Conservation (phyloP, 2,888 invertebrate genomes). For the Teleiodes luculella region DNA sequence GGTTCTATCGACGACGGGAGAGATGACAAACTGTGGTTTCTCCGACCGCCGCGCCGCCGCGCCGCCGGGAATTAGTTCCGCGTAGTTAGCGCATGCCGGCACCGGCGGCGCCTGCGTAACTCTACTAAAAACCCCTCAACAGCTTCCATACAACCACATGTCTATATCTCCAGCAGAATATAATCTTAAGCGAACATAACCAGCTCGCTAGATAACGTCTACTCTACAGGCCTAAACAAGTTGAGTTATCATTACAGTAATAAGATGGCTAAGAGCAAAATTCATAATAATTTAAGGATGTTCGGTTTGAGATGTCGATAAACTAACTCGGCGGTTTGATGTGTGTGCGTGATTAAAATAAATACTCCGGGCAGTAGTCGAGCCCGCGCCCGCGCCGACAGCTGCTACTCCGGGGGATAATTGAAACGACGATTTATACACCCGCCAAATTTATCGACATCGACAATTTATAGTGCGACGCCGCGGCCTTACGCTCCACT, state of each 20-base stretch:
- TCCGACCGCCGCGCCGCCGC: conserved; percentile 39
- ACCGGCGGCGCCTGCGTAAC: conserved; percentile 38
- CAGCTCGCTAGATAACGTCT: conserved; percentile 8
- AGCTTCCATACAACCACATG: background rate
- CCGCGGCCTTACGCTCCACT: conserved; percentile 35
- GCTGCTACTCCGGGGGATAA: conserved; percentile 70
- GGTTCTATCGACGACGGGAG: conserved; percentile 47
- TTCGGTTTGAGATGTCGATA: conserved; percentile 55
- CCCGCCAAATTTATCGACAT: conserved; percentile 74
- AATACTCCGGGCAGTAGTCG: conserved; percentile 63
- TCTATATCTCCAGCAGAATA: conserved; percentile 3
- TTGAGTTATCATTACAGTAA: conserved; percentile 10
- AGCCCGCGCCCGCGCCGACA: conserved; percentile 47
- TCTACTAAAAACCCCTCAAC: conserved; percentile 10
- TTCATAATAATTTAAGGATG: conserved; percentile 47
- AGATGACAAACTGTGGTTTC: conserved; percentile 51
- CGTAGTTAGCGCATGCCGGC: conserved; percentile 56
- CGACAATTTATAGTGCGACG: conserved; percentile 57
- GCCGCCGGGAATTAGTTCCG: conserved; percentile 63
- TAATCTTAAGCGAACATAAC: conserved; percentile 4
- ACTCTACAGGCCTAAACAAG: conserved; percentile 2
- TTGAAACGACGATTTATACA: conserved; percentile 76
- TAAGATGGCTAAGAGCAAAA: conserved; percentile 15
- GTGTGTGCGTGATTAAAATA: conserved; percentile 69
- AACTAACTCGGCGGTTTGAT: conserved; percentile 51